Evolutionary conservation across 1,140 invertebrate genomes (phyloP).

Genomic region (Ceratosolen fusciceps): DNA sequence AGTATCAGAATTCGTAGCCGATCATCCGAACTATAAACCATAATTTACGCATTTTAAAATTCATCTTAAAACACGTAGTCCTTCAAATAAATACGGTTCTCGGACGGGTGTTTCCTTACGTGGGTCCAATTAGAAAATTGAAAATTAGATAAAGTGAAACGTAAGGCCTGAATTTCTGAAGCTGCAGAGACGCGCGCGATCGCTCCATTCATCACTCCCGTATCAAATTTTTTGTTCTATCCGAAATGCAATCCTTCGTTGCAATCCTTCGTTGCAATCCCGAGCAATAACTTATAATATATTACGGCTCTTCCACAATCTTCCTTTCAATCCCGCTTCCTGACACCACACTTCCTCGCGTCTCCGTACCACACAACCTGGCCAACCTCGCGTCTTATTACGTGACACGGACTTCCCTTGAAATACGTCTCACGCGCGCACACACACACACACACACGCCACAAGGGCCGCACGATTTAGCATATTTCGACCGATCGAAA

Average conservation of each 20-base stretch:
- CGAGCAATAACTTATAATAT: conserved; percentile 23
- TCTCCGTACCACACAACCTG: conserved; percentile 18
- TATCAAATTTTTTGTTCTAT: conserved; percentile 41
- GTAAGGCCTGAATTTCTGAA: neutral
- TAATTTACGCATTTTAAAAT: neutral
- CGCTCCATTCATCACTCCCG: conserved; percentile 36
- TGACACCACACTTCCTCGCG: neutral
- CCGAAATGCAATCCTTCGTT: conserved; percentile 19
- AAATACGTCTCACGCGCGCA: conserved; percentile 30
- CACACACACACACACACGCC: conserved; percentile 16
- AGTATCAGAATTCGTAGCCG: neutral
- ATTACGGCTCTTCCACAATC: conserved; percentile 10
- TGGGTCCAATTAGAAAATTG: conserved; percentile 36
- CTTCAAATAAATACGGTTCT: neutral
- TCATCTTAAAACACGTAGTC: neutral
- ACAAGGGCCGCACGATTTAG: conserved; percentile 26
- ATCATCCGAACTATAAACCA: neutral
- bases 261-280: too few relatives aligned
- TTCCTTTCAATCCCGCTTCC: neutral
- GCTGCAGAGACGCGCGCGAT: conserved; percentile 5
- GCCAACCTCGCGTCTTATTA: conserved; percentile 33
- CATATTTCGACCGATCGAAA: conserved; percentile 29
- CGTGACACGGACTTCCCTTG: conserved; percentile 11
- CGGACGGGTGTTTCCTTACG: neutral
- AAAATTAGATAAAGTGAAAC: conserved; percentile 31